phyloP scores from a whole-genome alignment of 2,888 invertebrate species.

The Didymodactylos carnosus region DNA sequence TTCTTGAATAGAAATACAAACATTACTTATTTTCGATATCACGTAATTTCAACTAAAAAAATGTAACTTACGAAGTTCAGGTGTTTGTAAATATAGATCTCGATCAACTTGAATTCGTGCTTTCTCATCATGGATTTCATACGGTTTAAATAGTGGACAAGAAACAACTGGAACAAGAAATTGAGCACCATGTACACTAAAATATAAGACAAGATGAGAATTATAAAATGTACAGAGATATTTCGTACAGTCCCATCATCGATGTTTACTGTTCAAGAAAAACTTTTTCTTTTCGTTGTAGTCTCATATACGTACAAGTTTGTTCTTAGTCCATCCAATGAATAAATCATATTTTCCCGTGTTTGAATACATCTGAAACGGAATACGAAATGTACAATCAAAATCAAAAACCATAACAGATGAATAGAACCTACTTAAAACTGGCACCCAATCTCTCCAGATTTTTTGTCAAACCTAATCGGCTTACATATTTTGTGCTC shows the following conservation, averaged over 20 bases:
- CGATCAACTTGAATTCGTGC: slow-evolving; percentile 36
- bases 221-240: not conserved
- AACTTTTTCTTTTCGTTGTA: not conserved
- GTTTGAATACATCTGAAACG: slow-evolving; percentile 33
- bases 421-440: slow-evolving; percentile 39
- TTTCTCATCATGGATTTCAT: slow-evolving; percentile 62
- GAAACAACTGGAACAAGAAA: slow-evolving; percentile 36
- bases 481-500: slow-evolving; percentile 43
- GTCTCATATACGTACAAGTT: slow-evolving; percentile 40
- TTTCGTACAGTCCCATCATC: no score
- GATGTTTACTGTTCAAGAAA: no score
- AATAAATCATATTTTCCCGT: slow-evolving; percentile 62
- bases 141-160: slow-evolving; percentile 62
- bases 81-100: slow-evolving; percentile 18
- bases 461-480: slow-evolving; percentile 56
- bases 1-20: not conserved
- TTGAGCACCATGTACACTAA: not conserved
- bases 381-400: not conserved
- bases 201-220: not conserved
- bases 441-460: slow-evolving; percentile 53
- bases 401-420: slow-evolving; percentile 38
- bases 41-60: not conserved
- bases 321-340: slow-evolving; percentile 52
- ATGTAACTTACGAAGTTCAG: slow-evolving; percentile 19
- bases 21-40: not conserved